Evolutionary conservation across 2,113 vertebrate genomes (phyloP), one percentile per base, ranked within the genome.

Genomic region (Spea bombifrons): DNA sequence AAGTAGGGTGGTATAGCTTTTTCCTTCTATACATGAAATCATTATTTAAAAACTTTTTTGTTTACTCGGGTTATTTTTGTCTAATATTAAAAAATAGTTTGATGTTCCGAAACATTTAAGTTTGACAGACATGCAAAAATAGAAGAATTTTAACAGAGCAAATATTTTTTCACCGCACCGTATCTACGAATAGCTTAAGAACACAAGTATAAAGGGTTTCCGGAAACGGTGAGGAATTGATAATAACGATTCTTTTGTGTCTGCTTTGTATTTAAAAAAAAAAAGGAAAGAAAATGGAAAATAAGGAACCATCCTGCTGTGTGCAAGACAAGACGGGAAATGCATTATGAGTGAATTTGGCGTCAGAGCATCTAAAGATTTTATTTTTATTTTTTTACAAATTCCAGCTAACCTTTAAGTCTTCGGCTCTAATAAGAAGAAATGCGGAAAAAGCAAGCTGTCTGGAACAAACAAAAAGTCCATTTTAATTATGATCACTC

Each of bases 331-430:
- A 4, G 3, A 71, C 69, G 66, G 67, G 44, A 47, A 59, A 79
- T 66, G 61, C 49, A 66, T 79, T 66, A 79, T 53, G 46, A 8
- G 49, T 73, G 70, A 72, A 78, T 71, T 17, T 50, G 50, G 30
- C 5, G 17, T 55, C 71, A 71, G 53, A 45, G 59, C 50, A 78
- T 15, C 17, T 16, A 49, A 30, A 71, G 59, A 59, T 71, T 71
- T 30, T 30, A 30, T 48, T 50, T 70, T 50, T 16, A 52, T 13
- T 65, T 12, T 65, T 48, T 73, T 43, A 46, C 67, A 71, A 50
- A 78, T 73, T 73, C 69, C 50, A 73, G 9, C 49, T 73, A 73
- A 79, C 77, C 70, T 72, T 79, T 70, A 73, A 55, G 45, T 57
- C 6, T 72, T 44, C 45, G 48, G 8, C 43, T 71, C 43, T 49